Percentiles rank a stretch among this genome's conserved stretches.
These are phyloP conservation scores for Colinus virginianus DNA, from an alignment of 2,113 vertebrate species.

Conservation along the genomic window DNA sequence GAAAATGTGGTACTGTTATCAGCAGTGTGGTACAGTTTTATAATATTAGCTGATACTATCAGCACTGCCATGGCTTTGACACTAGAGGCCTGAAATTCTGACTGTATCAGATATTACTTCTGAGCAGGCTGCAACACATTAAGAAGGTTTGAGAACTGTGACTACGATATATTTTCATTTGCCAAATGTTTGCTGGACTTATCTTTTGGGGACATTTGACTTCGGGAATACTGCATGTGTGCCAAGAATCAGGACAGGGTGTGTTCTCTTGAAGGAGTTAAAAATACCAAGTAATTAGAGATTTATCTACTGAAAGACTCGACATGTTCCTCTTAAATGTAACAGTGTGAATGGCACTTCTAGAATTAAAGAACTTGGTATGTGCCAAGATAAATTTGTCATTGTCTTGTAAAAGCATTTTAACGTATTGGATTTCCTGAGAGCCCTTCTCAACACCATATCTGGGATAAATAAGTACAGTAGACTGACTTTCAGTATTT, in stretches of 20 bases:
- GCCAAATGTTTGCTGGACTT: slow-evolving; percentile 40
- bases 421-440: slow-evolving; percentile 61
- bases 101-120: slow-evolving; percentile 1
- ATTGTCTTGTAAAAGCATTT: slow-evolving; percentile 70
- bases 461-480: slow-evolving; percentile 48
- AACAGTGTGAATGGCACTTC: slow-evolving; percentile 42
- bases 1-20: background rate
- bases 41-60: background rate
- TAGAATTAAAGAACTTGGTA: slow-evolving; percentile 68
- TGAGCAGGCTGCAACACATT: background rate
- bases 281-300: slow-evolving; percentile 55
- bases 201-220: slow-evolving; percentile 26
- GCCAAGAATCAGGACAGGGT: slow-evolving; percentile 41
- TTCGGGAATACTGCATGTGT: slow-evolving; percentile 22
- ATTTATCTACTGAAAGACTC: slow-evolving; percentile 55
- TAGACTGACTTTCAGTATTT: slow-evolving; percentile 29
- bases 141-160: slow-evolving; percentile 35
- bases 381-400: slow-evolving; percentile 67
- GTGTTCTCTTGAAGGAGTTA: slow-evolving; percentile 39
- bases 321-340: slow-evolving; percentile 56
- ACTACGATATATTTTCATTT: slow-evolving; percentile 51
- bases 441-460: slow-evolving; percentile 68
- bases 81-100: background rate
- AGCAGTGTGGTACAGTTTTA: background rate
- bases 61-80: background rate